These are phyloP conservation scores for Lycaena phlaeas DNA, from an alignment of 2,888 invertebrate species.

Conservation along the genomic window DNA sequence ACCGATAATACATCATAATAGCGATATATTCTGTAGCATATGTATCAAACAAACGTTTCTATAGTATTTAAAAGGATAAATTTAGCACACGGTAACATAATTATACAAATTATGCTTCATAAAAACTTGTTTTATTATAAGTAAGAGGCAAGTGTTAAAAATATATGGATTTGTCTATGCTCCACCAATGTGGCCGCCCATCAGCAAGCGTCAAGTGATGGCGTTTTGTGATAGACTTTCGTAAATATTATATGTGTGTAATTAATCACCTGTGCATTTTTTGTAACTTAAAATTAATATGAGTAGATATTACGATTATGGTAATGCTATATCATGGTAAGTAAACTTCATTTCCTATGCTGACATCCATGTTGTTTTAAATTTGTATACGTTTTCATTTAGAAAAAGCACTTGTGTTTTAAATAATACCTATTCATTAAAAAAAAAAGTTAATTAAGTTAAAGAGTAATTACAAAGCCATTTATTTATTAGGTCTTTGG, in stretches of 20 bases:
- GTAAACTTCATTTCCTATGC: slow-evolving; percentile 34
- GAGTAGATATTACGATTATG: slow-evolving; percentile 72
- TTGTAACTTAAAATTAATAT: slow-evolving; percentile 51
- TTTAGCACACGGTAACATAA: neutral
- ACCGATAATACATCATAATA: slow-evolving; percentile 2
- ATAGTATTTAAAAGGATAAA: neutral
- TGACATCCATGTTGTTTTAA: slow-evolving; percentile 60
- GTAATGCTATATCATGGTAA: slow-evolving; percentile 70
- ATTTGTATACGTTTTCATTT: slow-evolving; percentile 49
- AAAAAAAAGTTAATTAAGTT: neutral
- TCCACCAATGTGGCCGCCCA: slow-evolving; percentile 62
- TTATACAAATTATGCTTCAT: neutral
- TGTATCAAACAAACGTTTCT: too few species aligned
- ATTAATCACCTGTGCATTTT: slow-evolving; percentile 43
- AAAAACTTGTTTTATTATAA: slow-evolving; percentile 7
- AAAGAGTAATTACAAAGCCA: neutral
- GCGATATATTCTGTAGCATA: too few species aligned
- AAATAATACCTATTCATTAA: neutral
- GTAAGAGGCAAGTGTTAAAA: neutral
- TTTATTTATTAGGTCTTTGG: neutral
- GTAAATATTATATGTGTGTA: slow-evolving; percentile 40
- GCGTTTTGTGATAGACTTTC: slow-evolving; percentile 50
- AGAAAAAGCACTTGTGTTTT: slow-evolving; percentile 17
- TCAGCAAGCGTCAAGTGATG: slow-evolving; percentile 56
- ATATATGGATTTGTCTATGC: slow-evolving; percentile 43